These are phyloP conservation scores for Parambassis ranga DNA, from an alignment of 2,797 vertebrate species.

Conservation along the genomic window DNA sequence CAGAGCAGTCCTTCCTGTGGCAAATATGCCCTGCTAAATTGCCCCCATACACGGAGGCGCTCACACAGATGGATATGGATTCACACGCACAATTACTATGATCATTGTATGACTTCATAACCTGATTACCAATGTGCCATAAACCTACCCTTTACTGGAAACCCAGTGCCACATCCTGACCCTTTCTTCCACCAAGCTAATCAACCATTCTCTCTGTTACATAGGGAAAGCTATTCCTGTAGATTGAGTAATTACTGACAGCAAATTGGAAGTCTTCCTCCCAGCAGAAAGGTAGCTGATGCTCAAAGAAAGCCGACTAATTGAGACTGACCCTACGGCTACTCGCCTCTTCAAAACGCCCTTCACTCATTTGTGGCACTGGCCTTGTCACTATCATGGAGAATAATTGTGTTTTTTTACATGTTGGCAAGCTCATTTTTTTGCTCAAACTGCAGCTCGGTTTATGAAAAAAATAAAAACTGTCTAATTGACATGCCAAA, in stretches of 20 bases:
- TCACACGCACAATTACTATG: slow-evolving; percentile 55
- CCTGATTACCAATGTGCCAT: slow-evolving; percentile 55
- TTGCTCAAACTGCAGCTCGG: neutral
- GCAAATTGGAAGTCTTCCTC: slow-evolving; percentile 48
- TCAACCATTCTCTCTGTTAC: slow-evolving; percentile 54
- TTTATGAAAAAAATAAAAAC: slow-evolving; percentile 15
- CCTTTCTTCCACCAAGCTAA: slow-evolving; percentile 51
- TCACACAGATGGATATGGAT: slow-evolving; percentile 8
- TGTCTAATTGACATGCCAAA: neutral
- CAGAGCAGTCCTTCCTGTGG: slow-evolving; percentile 47
- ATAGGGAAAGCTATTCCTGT: slow-evolving; percentile 41
- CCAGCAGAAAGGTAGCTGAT: slow-evolving; percentile 42
- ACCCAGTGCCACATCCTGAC: slow-evolving; percentile 47
- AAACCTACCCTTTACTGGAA: slow-evolving; percentile 19
- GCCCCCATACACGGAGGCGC: slow-evolving; percentile 20
- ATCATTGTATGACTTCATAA: slow-evolving; percentile 60
- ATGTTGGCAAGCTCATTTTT: neutral
- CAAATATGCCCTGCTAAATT: slow-evolving; percentile 43
- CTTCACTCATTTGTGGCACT: slow-evolving; percentile 32
- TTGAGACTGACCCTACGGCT: slow-evolving; percentile 42
- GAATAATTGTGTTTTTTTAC: slow-evolving; percentile 20
- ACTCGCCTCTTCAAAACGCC: slow-evolving; percentile 35
- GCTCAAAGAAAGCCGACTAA: slow-evolving; percentile 52
- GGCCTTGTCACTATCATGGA: slow-evolving; percentile 16
- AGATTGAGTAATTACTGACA: slow-evolving; percentile 67